Conservation (phyloP, 2,888 invertebrate species). For the Chydorus sphaericus region DNA sequence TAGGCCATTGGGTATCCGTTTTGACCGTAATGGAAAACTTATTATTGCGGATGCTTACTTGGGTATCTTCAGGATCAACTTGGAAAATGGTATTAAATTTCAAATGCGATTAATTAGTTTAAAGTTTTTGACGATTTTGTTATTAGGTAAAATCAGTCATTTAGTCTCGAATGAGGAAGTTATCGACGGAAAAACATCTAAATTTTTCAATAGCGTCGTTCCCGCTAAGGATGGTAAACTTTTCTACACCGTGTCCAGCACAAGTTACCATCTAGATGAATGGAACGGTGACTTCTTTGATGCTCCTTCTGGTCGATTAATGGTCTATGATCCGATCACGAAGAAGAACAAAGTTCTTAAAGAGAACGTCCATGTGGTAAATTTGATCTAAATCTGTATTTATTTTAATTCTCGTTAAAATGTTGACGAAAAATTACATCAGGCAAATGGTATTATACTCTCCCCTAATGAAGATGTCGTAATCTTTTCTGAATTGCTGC, state of each 20-base stretch:
- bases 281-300: constrained; percentile 47
- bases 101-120: too few relatives aligned
- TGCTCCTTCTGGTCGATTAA: constrained; percentile 68
- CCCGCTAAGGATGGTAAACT: constrained; percentile 65
- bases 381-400: too few relatives aligned
- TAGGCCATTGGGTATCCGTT: constrained; percentile 73
- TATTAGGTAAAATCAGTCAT: constrained; percentile 27
- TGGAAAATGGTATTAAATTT: constrained; percentile 45
- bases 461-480: constrained; percentile 68
- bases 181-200: constrained; percentile 46
- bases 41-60: constrained; percentile 76
- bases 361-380: constrained; percentile 52
- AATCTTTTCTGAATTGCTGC: constrained; percentile 49
- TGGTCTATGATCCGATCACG: constrained; percentile 62
- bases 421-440: constrained; percentile 60
- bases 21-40: constrained; percentile 53
- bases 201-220: constrained; percentile 57
- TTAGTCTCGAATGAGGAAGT: constrained; percentile 45
- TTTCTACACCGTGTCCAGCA: constrained; percentile 75
- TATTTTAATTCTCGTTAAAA: too few relatives aligned
- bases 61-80: constrained; percentile 72
- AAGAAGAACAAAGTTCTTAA: constrained; percentile 60
- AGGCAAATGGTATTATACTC: constrained; percentile 75
- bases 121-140: constrained; percentile 15
- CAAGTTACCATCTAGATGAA: constrained; percentile 55